Conservation (phyloP, 37 sponge, comb jelly and placozoan species). For the Hexactinellida sp. region DNA sequence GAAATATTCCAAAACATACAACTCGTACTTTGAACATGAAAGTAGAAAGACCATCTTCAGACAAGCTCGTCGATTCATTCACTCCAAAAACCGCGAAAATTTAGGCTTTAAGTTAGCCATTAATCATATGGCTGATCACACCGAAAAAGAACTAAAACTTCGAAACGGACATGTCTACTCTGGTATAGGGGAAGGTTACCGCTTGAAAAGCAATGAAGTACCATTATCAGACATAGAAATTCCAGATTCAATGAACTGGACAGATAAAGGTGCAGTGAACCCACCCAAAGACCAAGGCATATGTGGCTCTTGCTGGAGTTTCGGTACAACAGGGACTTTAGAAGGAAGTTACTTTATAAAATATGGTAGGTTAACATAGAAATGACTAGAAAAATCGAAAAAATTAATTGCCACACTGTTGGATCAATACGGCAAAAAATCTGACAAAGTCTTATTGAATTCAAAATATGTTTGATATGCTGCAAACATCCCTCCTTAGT, state of each 20-base stretch:
- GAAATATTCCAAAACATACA: background rate
- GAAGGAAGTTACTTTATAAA: slow-evolving; percentile 79
- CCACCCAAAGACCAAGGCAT: slow-evolving; percentile 96
- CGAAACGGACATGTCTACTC: slow-evolving; percentile 49
- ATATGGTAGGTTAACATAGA: slow-evolving; percentile 14
- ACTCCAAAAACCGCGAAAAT: slow-evolving; percentile 56
- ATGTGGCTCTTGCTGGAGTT: slow-evolving; percentile 97
- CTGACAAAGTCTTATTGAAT: too few relatives aligned
- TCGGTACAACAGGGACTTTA: slow-evolving; percentile 83
- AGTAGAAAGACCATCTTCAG: background rate
- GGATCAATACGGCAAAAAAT: too few relatives aligned
- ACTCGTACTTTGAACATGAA: background rate
- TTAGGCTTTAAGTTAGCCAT: slow-evolving; percentile 48
- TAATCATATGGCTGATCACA: slow-evolving; percentile 73
- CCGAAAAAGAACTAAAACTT: slow-evolving; percentile 35
- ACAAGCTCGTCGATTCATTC: slow-evolving; percentile 35
- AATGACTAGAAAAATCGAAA: too few relatives aligned
- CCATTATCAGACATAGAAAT: background rate
- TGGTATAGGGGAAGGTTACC: slow-evolving; percentile 19
- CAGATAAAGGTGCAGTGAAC: slow-evolving; percentile 66
- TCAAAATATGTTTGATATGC: too few relatives aligned
- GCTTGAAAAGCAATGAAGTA: background rate
- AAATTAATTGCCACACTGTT: too few relatives aligned
- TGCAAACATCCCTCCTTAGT: too few relatives aligned
- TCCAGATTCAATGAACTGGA: background rate